phyloP scores from a whole-genome alignment of 2,797 vertebrate species.

The Eleutherodactylus coqui region DNA sequence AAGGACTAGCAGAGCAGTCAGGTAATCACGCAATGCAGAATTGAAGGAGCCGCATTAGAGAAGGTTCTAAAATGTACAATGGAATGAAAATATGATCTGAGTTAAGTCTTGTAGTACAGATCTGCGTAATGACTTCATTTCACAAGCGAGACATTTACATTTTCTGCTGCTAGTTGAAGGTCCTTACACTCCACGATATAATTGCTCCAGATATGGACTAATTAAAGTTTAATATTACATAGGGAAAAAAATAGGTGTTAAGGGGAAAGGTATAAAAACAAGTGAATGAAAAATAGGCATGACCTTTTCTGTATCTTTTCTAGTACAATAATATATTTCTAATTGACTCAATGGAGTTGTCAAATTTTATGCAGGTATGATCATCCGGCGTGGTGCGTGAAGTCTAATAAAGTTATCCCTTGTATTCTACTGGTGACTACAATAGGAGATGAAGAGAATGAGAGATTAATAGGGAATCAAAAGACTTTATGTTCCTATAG shows the following conservation, averaged over 20 bases:
- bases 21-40: not conserved
- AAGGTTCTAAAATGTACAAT: not conserved
- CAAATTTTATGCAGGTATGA: slow-evolving; percentile 59
- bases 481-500: not conserved
- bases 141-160: slow-evolving; percentile 39
- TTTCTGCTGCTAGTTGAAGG: slow-evolving; percentile 44
- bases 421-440: slow-evolving; percentile 12
- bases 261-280: slow-evolving; percentile 49
- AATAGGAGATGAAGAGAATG: not conserved
- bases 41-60: not conserved
- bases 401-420: slow-evolving; percentile 53
- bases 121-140: slow-evolving; percentile 40
- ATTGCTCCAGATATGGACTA: slow-evolving; percentile 55
- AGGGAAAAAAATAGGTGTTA: slow-evolving; percentile 42
- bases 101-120: not conserved
- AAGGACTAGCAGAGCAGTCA: not conserved
- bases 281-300: slow-evolving; percentile 53
- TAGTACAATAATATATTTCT: slow-evolving; percentile 54
- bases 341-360: slow-evolving; percentile 55
- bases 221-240: slow-evolving; percentile 61
- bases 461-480: not conserved
- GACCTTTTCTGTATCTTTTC: slow-evolving; percentile 56
- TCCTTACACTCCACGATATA: slow-evolving; percentile 37
- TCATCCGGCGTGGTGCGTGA: slow-evolving; percentile 46
- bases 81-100: slow-evolving; percentile 17